Evolutionary conservation across 2,797 vertebrate species (phyloP).

Genomic region (Poeciliopsis infans): DNA sequence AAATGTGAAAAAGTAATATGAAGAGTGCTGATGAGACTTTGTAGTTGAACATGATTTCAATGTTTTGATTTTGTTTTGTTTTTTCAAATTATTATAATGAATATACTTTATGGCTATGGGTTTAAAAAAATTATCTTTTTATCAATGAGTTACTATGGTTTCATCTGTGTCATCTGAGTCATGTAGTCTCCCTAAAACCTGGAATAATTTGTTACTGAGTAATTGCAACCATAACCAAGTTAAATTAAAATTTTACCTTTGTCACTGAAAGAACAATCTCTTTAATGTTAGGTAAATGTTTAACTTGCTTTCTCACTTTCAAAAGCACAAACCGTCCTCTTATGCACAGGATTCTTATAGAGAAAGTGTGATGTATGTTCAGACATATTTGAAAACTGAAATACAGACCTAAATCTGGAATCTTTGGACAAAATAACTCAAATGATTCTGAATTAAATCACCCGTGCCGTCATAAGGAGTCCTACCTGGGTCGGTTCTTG

Average conservation of each 20-base stretch:
- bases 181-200: neutral
- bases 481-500: conserved; percentile 90
- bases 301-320: neutral
- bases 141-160: neutral
- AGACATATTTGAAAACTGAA: neutral
- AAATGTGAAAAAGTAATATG: neutral
- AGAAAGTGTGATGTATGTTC: neutral
- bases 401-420: neutral
- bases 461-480: neutral
- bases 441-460: neutral
- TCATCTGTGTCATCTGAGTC: neutral
- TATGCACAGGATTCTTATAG: neutral
- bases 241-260: neutral
- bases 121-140: neutral
- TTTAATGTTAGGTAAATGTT: neutral
- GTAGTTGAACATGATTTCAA: neutral
- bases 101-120: neutral
- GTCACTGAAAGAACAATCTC: neutral
- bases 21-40: neutral
- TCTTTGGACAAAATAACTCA: neutral
- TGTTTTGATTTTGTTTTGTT: neutral
- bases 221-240: neutral
- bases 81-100: neutral
- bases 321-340: neutral
- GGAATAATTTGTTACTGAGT: neutral